A percentile compares a stretch with the other conserved stretches of the same genome.
Conservation (phyloP, 2,888 invertebrate species). For the Apamea monoglypha region DNA sequence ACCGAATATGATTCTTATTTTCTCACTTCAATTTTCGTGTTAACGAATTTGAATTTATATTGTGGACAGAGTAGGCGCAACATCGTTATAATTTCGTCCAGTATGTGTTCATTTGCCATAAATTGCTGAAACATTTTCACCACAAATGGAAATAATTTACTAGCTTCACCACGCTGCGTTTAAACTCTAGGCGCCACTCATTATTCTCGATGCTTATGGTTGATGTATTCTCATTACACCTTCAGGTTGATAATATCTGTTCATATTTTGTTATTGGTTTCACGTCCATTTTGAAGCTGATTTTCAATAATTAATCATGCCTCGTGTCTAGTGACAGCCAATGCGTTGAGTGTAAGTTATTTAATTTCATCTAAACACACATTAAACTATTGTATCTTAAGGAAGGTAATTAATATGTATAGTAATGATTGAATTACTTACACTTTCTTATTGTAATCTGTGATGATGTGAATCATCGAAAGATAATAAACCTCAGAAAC, state of each 20-base stretch:
- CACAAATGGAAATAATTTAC: background rate
- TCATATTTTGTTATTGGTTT: background rate
- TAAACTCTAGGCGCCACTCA: background rate
- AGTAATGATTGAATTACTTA: slow-evolving; percentile 69
- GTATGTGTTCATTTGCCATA: slow-evolving; percentile 36
- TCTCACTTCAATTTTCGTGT: slow-evolving; percentile 33
- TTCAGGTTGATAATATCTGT: background rate
- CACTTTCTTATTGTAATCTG: slow-evolving; percentile 72
- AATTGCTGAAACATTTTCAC: slow-evolving; percentile 41
- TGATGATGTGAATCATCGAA: slow-evolving; percentile 70
- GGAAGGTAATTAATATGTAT: background rate
- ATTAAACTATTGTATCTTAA: background rate
- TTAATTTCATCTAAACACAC: slow-evolving; percentile 39
- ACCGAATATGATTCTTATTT: slow-evolving; percentile 51
- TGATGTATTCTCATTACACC: slow-evolving; percentile 32
- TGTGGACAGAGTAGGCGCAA: background rate
- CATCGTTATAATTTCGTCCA: slow-evolving; percentile 24
- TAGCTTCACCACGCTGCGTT: slow-evolving; percentile 17
- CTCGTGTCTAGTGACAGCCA: slow-evolving; percentile 55
- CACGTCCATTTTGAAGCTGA: slow-evolving; percentile 65
- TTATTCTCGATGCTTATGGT: slow-evolving; percentile 5
- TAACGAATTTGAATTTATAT: slow-evolving; percentile 24
- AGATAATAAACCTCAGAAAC: slow-evolving; percentile 53
- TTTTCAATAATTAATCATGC: slow-evolving; percentile 44
- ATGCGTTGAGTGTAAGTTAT: slow-evolving; percentile 59